These are phyloP conservation scores for Steatocranus sp. DNA, from an alignment of 2,797 vertebrate genomes.

Conservation along the genomic window DNA sequence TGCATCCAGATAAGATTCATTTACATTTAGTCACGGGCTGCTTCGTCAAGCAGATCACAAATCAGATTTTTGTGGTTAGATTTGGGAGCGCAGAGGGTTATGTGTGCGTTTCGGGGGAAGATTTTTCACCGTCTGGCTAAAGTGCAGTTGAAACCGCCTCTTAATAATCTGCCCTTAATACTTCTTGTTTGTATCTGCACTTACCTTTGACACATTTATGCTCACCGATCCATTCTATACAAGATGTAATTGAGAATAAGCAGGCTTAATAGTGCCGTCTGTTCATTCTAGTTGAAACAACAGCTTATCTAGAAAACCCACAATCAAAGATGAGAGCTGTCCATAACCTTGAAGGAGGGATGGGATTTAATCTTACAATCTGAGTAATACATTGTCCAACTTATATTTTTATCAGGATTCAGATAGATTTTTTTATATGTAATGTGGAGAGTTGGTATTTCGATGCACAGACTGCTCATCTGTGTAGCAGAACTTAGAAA, in stretches of 20 bases:
- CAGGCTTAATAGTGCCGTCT: background rate
- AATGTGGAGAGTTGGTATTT: background rate
- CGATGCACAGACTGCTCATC: background rate
- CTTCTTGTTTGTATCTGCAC: background rate
- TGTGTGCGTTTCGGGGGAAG: background rate
- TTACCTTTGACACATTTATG: background rate
- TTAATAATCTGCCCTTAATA: background rate
- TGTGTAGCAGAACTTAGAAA: background rate
- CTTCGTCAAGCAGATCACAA: background rate
- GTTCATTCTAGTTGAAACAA: background rate
- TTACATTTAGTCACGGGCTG: background rate
- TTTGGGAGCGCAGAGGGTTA: background rate
- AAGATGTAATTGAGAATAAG: background rate
- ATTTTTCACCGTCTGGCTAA: background rate
- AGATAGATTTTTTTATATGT: background rate
- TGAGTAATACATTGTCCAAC: background rate
- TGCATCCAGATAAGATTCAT: background rate
- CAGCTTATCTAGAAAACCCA: background rate
- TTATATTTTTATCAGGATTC: background rate
- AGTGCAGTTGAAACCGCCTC: background rate
- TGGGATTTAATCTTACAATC: background rate
- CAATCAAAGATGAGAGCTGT: background rate
- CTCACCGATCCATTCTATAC: background rate
- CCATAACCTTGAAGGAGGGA: background rate
- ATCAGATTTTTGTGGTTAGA: background rate